A percentile compares a stretch with the other conserved stretches of the same genome.
Conservation (phyloP, 1,140 invertebrate genomes). For the Drosophila bifasciata region DNA sequence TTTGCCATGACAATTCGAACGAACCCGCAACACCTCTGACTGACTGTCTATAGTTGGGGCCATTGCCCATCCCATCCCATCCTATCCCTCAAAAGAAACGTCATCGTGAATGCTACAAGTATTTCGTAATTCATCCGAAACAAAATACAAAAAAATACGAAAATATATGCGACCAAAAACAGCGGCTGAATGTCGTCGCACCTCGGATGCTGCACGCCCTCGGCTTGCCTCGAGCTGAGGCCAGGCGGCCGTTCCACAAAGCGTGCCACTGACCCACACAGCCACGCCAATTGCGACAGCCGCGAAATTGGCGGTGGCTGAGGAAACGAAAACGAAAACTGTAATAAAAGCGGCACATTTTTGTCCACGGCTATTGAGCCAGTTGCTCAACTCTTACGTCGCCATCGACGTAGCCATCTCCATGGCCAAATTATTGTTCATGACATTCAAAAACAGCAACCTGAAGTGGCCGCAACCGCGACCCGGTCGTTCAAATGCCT, state of each 20-base stretch:
- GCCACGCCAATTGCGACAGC: slow-evolving; percentile 60
- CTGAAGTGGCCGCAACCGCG: slow-evolving; percentile 52
- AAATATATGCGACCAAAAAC: slow-evolving; percentile 25
- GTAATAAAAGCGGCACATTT: slow-evolving; percentile 66
- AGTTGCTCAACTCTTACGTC: slow-evolving; percentile 46
- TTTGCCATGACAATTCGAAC: slow-evolving; percentile 62
- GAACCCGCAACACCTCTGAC: slow-evolving; percentile 35
- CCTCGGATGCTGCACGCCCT: slow-evolving; percentile 38
- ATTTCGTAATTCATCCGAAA: slow-evolving; percentile 75
- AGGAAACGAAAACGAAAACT: slow-evolving; percentile 48
- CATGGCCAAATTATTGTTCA: slow-evolving; percentile 71
- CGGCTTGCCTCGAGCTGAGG: slow-evolving; percentile 9
- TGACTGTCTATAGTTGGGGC: slow-evolving; percentile 14
- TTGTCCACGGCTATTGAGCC: slow-evolving; percentile 71
- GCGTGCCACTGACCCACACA: slow-evolving; percentile 78
- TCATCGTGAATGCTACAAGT: slow-evolving; percentile 31
- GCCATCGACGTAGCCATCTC: slow-evolving; percentile 19
- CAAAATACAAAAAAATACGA: slow-evolving; percentile 31
- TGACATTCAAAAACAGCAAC: slow-evolving; percentile 74
- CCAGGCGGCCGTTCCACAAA: slow-evolving; percentile 31
- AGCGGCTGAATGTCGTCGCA: slow-evolving; percentile 18
- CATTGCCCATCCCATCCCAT: slow-evolving; percentile 44
- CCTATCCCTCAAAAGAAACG: slow-evolving; percentile 54
- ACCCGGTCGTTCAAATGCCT: slow-evolving; percentile 36
- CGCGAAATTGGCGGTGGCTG: slow-evolving; percentile 41